Evolutionary conservation across 2,113 vertebrate species (phyloP).

Genomic region (Macquaria australasica): DNA sequence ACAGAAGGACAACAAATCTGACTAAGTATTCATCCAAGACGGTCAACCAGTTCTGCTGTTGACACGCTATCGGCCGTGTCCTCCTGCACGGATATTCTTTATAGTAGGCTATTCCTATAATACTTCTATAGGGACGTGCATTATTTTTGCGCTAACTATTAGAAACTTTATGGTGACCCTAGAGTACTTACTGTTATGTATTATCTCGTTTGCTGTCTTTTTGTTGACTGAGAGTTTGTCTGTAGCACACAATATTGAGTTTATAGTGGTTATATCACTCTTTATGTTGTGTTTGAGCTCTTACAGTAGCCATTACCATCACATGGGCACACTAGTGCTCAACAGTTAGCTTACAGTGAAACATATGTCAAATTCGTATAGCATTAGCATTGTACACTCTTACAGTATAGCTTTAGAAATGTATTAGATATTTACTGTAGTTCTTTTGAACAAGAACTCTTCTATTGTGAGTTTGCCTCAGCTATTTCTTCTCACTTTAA

Average conservation of each 20-base stretch:
- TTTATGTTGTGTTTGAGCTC: neutral
- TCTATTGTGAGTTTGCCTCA: neutral
- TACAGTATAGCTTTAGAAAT: neutral
- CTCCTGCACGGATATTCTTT: neutral
- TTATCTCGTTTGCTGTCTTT: neutral
- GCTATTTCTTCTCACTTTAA: neutral
- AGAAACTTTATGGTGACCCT: constrained; percentile 29
- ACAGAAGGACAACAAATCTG: constrained; percentile 43
- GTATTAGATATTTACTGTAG: neutral
- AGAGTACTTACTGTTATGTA: neutral
- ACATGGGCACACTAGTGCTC: neutral
- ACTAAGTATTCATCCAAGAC: constrained; percentile 28
- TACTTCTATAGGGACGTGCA: neutral
- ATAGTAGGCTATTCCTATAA: neutral
- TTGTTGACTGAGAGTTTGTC: neutral
- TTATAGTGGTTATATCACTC: neutral
- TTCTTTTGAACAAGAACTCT: neutral
- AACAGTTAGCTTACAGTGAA: neutral
- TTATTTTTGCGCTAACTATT: neutral
- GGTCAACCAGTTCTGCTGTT: neutral
- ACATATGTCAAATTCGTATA: neutral
- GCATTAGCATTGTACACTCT: neutral
- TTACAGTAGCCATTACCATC: neutral
- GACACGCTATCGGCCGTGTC: neutral
- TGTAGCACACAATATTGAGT: neutral